Base-by-base conservation (phyloP, 2,888 invertebrate genomes). In the Merodon equestris region DNA sequence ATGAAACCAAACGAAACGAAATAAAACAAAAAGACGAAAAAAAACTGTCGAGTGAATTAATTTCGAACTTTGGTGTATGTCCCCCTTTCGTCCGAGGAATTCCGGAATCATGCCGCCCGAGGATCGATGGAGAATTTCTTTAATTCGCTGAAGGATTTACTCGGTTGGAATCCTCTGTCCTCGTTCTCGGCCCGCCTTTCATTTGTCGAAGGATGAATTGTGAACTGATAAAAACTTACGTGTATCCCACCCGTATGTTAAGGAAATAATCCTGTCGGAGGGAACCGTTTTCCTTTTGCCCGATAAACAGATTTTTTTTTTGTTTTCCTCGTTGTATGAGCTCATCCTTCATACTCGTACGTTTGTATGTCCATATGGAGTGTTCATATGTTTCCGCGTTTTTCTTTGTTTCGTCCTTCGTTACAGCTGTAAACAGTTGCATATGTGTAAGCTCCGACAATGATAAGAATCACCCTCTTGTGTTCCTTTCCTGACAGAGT, bases 401-500 rank as follows among this genome's bases (percentile, higher is more conserved):
- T 57, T n/a, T 40, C 9, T n/a, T 1, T 40, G n/a, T 40, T 40
- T 40, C 9, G n/a, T 40, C 40, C 40, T n/a, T n/a, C 36, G 15
- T 64, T 57, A 40, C 38, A 47, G 9, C 54, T 53, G 61, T 57
- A 47, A 60, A 53, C 50, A 61, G 61, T 51, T 74, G 67, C 72
- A 61, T 63, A 72, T 77, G 56, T 77, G 77, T 63, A 57, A 64
- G 54, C 48, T 38, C 53, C 54, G 60, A 54, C 12, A 61, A 50
- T 73, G 77, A 77, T 74, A 74, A 77, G 61, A 57, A 77, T 77
- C 77, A 68, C 73, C 77, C 77, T 68, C 67, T 19, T 44, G 2
- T 40, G 10, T 53, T 12, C 48, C 44, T n/a, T 76, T 60, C 54
- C 56, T 72, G 67, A 67, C 67, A 51, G 72, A 61, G 72, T 58